These are phyloP conservation scores for Clavelina lepadiformis DNA, from an alignment of 23 tunicate species.

Conservation along the genomic window DNA sequence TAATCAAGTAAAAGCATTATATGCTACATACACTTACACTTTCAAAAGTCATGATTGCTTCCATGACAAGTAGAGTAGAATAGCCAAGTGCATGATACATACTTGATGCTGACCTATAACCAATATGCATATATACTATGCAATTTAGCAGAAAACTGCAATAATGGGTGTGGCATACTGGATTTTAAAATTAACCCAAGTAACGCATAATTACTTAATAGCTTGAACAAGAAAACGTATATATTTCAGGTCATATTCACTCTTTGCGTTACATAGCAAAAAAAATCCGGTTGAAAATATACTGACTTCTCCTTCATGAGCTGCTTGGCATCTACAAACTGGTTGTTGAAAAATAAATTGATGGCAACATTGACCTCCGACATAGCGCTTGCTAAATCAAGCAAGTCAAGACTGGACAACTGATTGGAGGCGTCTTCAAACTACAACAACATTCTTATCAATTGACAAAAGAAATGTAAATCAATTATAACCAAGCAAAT, in stretches of 20 bases:
- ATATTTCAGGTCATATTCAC: no score
- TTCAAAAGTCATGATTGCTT: slow-evolving; percentile 87
- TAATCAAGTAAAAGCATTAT: no score
- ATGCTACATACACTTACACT: no score
- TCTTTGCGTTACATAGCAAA: no score
- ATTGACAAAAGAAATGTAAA: no score
- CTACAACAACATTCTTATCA: slow-evolving; percentile 1
- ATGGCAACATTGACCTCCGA: slow-evolving; percentile 53
- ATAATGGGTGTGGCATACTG: no score
- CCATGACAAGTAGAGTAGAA: slow-evolving; percentile 44
- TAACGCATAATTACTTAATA: no score
- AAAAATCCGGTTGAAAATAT: no score
- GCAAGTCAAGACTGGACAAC: no score
- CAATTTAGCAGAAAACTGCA: neutral
- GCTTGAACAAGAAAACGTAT: no score
- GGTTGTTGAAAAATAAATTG: slow-evolving; percentile 59
- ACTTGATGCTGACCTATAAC: slow-evolving; percentile 46
- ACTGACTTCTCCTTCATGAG: slow-evolving; percentile 45
- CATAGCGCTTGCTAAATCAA: slow-evolving; percentile 23
- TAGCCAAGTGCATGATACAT: slow-evolving; percentile 70
- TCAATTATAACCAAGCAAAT: no score
- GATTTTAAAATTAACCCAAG: no score
- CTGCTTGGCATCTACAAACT: slow-evolving; percentile 65
- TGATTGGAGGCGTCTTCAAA: slow-evolving; percentile 10
- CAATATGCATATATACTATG: neutral